A percentile compares a stretch with the other conserved stretches of the same genome.
phyloP scores from a whole-genome alignment of 2,797 vertebrate genomes.

The Pangasius macronema region DNA sequence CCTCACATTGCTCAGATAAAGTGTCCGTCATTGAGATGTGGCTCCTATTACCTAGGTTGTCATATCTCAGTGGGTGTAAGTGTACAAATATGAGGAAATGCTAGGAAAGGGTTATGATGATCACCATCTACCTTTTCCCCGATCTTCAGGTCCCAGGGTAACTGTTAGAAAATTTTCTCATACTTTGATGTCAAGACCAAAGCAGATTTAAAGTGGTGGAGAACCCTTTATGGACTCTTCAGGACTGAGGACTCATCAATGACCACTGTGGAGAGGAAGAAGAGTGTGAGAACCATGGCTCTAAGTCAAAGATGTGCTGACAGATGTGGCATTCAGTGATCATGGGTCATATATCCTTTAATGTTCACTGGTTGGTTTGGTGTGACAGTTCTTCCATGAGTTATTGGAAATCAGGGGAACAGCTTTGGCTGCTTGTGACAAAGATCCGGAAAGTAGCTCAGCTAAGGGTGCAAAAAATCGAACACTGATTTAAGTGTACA shows the following conservation, averaged over 20 bases:
- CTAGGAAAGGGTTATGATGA: conserved; percentile 38
- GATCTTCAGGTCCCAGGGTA: conserved; percentile 42
- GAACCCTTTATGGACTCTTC: conserved; percentile 49
- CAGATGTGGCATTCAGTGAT: conserved; percentile 32
- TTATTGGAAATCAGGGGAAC: conserved; percentile 6
- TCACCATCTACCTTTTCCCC: conserved; percentile 31
- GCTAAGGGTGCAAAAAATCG: neutral
- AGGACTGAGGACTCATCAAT: conserved; percentile 28
- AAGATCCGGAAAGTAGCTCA: neutral
- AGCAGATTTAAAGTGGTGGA: conserved; percentile 50
- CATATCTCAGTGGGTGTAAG: conserved; percentile 2
- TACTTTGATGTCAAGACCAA: conserved; percentile 41
- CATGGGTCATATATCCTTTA: conserved; percentile 15
- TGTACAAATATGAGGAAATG: conserved; percentile 18
- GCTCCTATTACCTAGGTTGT: conserved; percentile 6
- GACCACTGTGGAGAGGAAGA: conserved; percentile 20
- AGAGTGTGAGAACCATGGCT: conserved; percentile 7
- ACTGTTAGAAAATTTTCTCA: conserved; percentile 49
- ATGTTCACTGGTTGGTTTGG: conserved; percentile 19
- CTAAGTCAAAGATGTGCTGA: conserved; percentile 36
- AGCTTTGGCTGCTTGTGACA: neutral
- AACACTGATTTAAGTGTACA: neutral
- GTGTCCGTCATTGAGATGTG: neutral
- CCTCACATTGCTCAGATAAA: conserved; percentile 30
- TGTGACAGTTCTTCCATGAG: neutral